phyloP scores from a whole-genome alignment of 2,888 invertebrate genomes.

The Drosophila pullipes region DNA sequence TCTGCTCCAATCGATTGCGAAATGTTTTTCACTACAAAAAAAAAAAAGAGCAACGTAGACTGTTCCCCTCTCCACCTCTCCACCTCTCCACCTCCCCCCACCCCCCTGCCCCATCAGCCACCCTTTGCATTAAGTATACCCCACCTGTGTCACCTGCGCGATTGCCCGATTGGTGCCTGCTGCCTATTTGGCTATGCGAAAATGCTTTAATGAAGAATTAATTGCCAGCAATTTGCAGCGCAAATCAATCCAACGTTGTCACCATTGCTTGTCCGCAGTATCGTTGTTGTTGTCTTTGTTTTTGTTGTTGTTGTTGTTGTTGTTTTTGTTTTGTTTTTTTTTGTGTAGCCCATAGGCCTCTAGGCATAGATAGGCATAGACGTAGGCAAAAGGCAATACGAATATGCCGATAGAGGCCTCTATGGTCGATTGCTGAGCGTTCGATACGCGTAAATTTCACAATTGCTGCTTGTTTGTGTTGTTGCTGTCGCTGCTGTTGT shows the following conservation, averaged over 20 bases:
- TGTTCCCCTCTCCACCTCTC: not conserved
- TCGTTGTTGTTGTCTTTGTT: conserved; percentile 1
- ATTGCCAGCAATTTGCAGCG: conserved; percentile 84
- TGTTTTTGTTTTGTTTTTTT: not conserved
- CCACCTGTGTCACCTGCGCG: conserved; percentile 3
- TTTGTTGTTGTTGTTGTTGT: not conserved
- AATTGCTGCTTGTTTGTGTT: conserved; percentile 56
- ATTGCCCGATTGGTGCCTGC: conserved; percentile 16
- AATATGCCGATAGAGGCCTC: conserved; percentile 28
- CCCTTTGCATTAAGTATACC: not conserved
- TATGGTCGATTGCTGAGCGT: conserved; percentile 28
- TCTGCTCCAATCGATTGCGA: conserved; percentile 60
- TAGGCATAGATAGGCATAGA: conserved; percentile 20
- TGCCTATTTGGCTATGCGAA: conserved; percentile 78
- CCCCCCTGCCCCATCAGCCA: no score
- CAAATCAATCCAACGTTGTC: conserved; percentile 79
- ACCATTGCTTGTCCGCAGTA: conserved; percentile 41
- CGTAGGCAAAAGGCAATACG: conserved; percentile 13
- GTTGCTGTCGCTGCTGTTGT: conserved; percentile 21
- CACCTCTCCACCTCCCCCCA: no score
- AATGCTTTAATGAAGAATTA: conserved; percentile 84
- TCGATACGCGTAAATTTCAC: conserved; percentile 79
- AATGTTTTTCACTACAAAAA: conserved; percentile 71
- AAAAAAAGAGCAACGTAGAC: conserved; percentile 16
- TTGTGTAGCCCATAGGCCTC: conserved; percentile 29